A percentile compares a stretch with the other conserved stretches of the same genome.
These are phyloP conservation scores for Lepisosteus oculatus DNA, from an alignment of 2,113 vertebrate species.

Conservation along the genomic window DNA sequence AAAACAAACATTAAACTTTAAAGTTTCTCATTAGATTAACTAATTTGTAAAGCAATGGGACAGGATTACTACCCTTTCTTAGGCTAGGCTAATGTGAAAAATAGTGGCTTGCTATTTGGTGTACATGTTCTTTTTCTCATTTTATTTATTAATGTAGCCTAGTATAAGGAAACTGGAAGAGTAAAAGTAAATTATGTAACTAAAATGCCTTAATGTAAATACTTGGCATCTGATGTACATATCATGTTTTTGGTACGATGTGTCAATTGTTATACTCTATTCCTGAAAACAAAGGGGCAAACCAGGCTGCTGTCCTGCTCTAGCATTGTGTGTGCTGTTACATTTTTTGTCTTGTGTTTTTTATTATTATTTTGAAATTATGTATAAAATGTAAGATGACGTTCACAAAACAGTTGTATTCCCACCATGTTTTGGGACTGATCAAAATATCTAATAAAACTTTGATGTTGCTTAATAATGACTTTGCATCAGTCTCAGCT, in stretches of 20 bases:
- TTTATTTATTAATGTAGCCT: slow-evolving; percentile 26
- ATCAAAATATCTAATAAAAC: slow-evolving; percentile 26
- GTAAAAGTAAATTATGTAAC: slow-evolving; percentile 12
- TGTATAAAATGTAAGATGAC: slow-evolving; percentile 14
- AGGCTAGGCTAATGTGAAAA: slow-evolving; percentile 9
- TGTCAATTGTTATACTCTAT: slow-evolving; percentile 73
- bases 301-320: slow-evolving; percentile 71
- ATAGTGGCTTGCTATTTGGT: slow-evolving; percentile 6
- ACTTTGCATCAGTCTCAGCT: background rate
- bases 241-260: slow-evolving; percentile 80
- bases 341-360: slow-evolving; percentile 59
- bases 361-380: slow-evolving; percentile 69
- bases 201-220: slow-evolving; percentile 69
- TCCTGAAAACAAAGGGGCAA: slow-evolving; percentile 56
- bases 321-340: slow-evolving; percentile 28
- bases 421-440: slow-evolving; percentile 20
- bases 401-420: slow-evolving; percentile 11
- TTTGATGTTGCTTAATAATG: slow-evolving; percentile 3
- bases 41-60: background rate
- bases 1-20: slow-evolving; percentile 4
- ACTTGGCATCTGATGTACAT: slow-evolving; percentile 75
- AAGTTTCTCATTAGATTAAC: slow-evolving; percentile 9
- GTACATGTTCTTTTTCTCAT: slow-evolving; percentile 11
- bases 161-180: slow-evolving; percentile 7
- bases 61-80: slow-evolving; percentile 10